Percentiles rank a stretch among this genome's conserved stretches.
Conservation (phyloP, 1,140 invertebrate species). For the Pogonomyrmex californicus region DNA sequence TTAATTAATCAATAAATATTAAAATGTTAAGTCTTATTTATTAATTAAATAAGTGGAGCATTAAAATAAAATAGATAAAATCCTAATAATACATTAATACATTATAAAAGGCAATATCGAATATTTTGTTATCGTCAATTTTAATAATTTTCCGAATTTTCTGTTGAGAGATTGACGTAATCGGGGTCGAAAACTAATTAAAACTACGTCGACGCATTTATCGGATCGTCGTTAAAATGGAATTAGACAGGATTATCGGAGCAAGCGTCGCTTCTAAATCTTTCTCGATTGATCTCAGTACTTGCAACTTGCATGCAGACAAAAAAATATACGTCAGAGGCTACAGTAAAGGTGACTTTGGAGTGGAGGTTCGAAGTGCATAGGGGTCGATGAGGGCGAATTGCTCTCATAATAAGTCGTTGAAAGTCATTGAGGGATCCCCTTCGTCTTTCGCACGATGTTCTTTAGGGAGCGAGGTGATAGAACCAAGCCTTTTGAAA, state of each 20-base stretch:
- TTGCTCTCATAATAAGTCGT: conserved; percentile 81
- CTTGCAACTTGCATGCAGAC: conserved; percentile 31
- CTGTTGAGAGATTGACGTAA: background rate
- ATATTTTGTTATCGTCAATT: background rate
- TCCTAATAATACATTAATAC: background rate
- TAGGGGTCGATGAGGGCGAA: conserved; percentile 74
- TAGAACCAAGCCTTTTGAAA: background rate
- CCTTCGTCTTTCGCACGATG: conserved; percentile 65
- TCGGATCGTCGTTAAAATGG: background rate
- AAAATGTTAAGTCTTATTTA: background rate
- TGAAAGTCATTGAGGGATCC: conserved; percentile 77
- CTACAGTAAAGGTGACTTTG: background rate
- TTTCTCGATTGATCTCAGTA: conserved; percentile 49
- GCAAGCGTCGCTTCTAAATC: conserved; percentile 59
- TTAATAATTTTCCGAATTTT: background rate
- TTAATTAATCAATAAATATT: background rate
- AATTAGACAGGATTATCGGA: conserved; percentile 38
- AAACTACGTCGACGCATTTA: background rate
- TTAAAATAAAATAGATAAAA: background rate
- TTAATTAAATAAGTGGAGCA: background rate
- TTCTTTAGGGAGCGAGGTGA: conserved; percentile 70
- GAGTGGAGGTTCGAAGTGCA: conserved; percentile 21
- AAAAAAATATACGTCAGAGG: conserved; percentile 18
- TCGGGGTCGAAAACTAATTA: conserved; percentile 9
- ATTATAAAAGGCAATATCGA: background rate